Evolutionary conservation across 2,113 vertebrate genomes (phyloP).

Genomic region (Prolemur simus): DNA sequence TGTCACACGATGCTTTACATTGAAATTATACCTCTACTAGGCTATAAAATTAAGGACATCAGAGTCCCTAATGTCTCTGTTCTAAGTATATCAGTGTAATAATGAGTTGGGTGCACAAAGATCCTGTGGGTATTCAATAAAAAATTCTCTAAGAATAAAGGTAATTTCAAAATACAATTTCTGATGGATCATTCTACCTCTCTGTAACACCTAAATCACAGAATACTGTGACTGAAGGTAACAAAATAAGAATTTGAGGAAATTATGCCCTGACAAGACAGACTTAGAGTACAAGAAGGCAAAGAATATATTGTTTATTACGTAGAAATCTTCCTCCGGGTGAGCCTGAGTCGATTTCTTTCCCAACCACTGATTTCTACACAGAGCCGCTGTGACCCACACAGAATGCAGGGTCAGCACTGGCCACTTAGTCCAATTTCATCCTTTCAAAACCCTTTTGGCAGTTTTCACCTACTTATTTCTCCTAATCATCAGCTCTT

Average conservation of each 20-base stretch:
- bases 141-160: neutral
- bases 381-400: too few species aligned
- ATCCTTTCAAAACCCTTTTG: neutral
- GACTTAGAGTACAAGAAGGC: neutral
- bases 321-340: neutral
- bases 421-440: neutral
- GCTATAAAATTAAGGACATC: neutral
- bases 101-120: neutral
- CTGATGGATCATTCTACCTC: neutral
- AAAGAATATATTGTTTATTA: neutral
- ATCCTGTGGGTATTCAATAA: neutral
- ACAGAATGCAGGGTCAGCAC: neutral
- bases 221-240: neutral
- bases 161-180: neutral
- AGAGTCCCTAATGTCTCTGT: neutral
- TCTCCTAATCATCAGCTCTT: slow-evolving; percentile 41
- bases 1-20: neutral
- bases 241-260: neutral
- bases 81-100: neutral
- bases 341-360: neutral
- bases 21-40: neutral
- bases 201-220: neutral
- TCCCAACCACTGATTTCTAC: neutral
- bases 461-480: slow-evolving; percentile 40
- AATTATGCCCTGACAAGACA: neutral